A percentile compares a stretch with the other conserved stretches of the same genome.
Conservation (phyloP, 2,113 vertebrate genomes). For the Eonycteris spelaea region DNA sequence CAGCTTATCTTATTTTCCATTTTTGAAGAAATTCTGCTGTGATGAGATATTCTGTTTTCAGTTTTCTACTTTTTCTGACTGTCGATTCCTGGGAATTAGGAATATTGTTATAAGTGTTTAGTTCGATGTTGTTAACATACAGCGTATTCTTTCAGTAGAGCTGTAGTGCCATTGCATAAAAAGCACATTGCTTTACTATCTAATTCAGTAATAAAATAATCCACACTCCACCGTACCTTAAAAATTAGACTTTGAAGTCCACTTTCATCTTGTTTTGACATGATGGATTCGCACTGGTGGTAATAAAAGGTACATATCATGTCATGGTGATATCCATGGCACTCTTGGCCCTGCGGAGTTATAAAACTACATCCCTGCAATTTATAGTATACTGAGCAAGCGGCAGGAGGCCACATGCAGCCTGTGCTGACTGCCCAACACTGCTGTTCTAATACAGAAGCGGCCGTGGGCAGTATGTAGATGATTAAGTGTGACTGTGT, state of each 20-base stretch:
- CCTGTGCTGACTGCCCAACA: rapidly evolving
- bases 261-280: not conserved
- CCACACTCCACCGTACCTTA: too few relatives aligned
- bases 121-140: not conserved
- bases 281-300: not conserved
- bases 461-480: not conserved
- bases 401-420: not conserved
- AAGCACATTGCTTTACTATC: not conserved
- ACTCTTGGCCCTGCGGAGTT: rapidly evolving
- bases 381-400: rapidly evolving
- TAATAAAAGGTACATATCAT: not conserved
- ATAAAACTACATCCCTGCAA: not conserved
- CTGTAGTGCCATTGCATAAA: rapidly evolving
- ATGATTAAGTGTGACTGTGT: not conserved
- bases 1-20: not conserved
- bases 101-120: not conserved
- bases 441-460: not conserved
- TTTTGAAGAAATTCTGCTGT: not conserved
- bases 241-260: not conserved
- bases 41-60: not conserved
- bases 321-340: not conserved
- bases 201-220: not conserved
- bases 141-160: not conserved
- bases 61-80: not conserved
- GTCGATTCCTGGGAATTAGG: not conserved